Evolutionary conservation across 37 sponge, comb jelly and placozoan species (phyloP).

Genomic region (Axinella damicornis): DNA sequence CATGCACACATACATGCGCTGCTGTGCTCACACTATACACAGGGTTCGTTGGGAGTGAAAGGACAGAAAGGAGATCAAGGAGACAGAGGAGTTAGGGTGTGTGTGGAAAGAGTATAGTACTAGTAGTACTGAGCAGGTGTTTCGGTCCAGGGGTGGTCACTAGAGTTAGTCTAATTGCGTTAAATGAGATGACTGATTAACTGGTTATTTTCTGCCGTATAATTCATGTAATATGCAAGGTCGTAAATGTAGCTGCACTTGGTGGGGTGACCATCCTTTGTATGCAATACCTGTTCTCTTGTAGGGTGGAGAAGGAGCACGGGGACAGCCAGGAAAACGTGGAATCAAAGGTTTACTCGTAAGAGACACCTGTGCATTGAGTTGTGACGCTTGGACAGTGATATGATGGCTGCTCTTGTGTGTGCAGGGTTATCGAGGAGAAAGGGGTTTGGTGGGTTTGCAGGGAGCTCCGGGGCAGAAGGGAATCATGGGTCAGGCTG

Average conservation of each 20-base stretch:
- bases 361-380: background rate
- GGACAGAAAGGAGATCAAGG: slow-evolving; percentile 45
- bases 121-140: too few species aligned
- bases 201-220: too few species aligned
- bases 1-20: too few species aligned
- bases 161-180: too few species aligned
- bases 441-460: background rate
- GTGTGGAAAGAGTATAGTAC: background rate
- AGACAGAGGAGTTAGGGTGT: slow-evolving; percentile 39
- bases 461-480: background rate
- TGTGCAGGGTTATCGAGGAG: background rate
- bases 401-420: background rate
- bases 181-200: too few species aligned
- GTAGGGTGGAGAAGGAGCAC: slow-evolving; percentile 42
- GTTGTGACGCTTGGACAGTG: too few species aligned
- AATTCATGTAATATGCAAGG: too few species aligned
- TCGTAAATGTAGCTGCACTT: too few species aligned
- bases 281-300: background rate
- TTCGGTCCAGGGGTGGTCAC: too few species aligned
- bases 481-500: slow-evolving; percentile 8
- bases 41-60: slow-evolving; percentile 28
- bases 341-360: slow-evolving; percentile 27
- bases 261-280: too few species aligned
- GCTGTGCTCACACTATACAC: background rate
- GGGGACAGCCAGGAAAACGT: slow-evolving; percentile 4